Percentiles rank a stretch among this genome's conserved stretches.
Evolutionary conservation across 2,797 vertebrate species (phyloP).

Genomic region (Avahi laniger): DNA sequence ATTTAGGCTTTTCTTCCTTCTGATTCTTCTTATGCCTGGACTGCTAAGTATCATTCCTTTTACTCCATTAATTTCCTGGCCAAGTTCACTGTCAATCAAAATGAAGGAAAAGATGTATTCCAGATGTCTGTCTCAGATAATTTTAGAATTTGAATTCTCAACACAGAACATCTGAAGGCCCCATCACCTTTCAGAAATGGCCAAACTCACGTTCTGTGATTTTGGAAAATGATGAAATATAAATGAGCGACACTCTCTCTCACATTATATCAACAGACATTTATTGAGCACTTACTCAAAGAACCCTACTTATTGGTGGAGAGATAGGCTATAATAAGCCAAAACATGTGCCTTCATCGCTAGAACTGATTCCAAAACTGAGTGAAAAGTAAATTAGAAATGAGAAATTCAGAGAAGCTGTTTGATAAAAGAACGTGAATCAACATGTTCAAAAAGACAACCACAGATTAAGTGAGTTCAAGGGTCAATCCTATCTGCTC

Average conservation of each 20-base stretch:
- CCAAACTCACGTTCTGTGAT: not conserved
- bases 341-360: not conserved
- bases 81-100: conserved; percentile 44
- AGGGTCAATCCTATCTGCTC: conserved; percentile 71
- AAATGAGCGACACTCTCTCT: not conserved
- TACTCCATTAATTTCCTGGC: conserved; percentile 33
- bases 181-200: not conserved
- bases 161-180: not conserved
- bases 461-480: conserved; percentile 70
- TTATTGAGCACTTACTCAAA: not conserved
- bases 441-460: conserved; percentile 64
- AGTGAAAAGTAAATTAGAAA: conserved; percentile 53
- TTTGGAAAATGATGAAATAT: not conserved
- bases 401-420: conserved; percentile 17
- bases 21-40: conserved; percentile 32
- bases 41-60: conserved; percentile 40
- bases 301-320: not conserved
- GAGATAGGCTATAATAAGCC: not conserved
- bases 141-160: conserved; percentile 43
- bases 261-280: not conserved
- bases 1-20: conserved; percentile 28
- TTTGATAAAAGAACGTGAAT: conserved; percentile 53
- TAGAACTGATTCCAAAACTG: not conserved
- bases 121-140: not conserved
- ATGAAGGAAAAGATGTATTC: conserved; percentile 48